Evolutionary conservation across 2,113 vertebrate genomes (phyloP).

Genomic region (Dromaius novaehollandiae): DNA sequence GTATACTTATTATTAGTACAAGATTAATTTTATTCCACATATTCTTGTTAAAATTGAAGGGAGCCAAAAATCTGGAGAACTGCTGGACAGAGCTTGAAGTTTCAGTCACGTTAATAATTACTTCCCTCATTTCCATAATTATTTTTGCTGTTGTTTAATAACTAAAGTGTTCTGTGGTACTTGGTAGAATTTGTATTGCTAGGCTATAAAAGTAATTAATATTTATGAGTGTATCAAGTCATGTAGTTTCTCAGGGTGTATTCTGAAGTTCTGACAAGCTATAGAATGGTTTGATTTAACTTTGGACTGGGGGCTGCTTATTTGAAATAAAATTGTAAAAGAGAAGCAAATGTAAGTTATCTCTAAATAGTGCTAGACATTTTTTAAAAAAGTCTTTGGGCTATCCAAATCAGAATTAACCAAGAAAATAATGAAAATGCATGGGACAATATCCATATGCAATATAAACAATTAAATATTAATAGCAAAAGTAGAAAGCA

Average conservation of each 20-base stretch:
- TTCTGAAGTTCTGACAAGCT: neutral
- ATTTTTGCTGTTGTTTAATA: neutral
- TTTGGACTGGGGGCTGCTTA: neutral
- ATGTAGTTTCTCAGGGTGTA: neutral
- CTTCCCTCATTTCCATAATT: neutral
- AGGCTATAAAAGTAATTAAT: conserved; percentile 14
- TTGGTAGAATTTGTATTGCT: neutral
- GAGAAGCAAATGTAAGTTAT: neutral
- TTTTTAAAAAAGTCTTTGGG: neutral
- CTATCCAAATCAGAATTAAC: neutral
- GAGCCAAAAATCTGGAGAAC: neutral
- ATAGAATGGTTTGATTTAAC: neutral
- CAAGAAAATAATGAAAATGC: neutral
- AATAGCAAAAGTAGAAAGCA: neutral
- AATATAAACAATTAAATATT: neutral
- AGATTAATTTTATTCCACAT: conserved; percentile 4
- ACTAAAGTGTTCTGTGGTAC: neutral
- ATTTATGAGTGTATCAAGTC: conserved; percentile 1
- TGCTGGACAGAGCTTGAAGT: neutral
- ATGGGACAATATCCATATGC: neutral
- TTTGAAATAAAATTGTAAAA: neutral
- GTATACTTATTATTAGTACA: neutral
- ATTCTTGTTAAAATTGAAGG: neutral
- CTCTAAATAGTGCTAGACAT: neutral
- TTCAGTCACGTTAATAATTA: neutral